phyloP scores from a whole-genome alignment of 2,113 vertebrate species.

The Albula goreensis region DNA sequence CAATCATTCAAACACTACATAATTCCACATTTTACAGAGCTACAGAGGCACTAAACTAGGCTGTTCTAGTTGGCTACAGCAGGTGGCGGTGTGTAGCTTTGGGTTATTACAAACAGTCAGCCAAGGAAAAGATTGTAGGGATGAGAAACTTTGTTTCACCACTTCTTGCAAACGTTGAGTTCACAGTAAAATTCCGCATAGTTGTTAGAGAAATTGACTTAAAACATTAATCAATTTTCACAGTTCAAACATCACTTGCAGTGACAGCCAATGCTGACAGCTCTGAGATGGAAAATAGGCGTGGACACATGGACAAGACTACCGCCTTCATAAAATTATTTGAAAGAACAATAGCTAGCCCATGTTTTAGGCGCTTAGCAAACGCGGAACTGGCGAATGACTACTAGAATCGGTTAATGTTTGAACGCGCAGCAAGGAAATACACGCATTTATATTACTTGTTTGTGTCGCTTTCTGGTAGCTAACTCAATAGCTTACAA shows the following conservation, averaged over 20 bases:
- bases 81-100: no score
- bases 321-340: not conserved
- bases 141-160: no score
- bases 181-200: no score
- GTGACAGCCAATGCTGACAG: not conserved
- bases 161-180: no score
- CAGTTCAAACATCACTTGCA: not conserved
- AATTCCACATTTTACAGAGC: no score
- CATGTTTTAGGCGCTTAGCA: not conserved
- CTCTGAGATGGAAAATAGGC: not conserved
- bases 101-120: no score
- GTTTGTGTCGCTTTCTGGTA: not conserved
- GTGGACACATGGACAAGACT: not conserved
- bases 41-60: no score
- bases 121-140: no score
- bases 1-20: no score
- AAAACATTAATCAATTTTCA: not conserved
- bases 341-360: not conserved
- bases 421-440: not conserved
- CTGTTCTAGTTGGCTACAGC: no score
- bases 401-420: no score
- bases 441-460: not conserved
- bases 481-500: not conserved
- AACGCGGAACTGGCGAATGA: not conserved
- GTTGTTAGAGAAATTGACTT: no score